Percentiles rank a stretch among this genome's conserved stretches.
Conservation (phyloP, 2,797 vertebrate genomes). For the Chelon auratus region DNA sequence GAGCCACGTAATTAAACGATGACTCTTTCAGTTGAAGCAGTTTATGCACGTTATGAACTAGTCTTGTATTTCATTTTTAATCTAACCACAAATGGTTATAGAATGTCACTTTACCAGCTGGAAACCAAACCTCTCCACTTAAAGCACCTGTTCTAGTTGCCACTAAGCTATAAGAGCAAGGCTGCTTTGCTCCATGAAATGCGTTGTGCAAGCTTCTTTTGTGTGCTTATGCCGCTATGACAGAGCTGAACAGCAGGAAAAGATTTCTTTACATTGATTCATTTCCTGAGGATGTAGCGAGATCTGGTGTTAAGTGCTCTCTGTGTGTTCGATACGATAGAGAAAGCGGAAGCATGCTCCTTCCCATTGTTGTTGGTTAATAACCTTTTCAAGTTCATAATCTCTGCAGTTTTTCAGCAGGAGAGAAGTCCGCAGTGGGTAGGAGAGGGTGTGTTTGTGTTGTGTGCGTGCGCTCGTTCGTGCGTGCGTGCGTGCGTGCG, state of each 20-base stretch:
- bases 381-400: constrained; percentile 63
- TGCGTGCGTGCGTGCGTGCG: background rate
- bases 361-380: constrained; percentile 65
- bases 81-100: background rate
- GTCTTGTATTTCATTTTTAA: no score
- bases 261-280: constrained; percentile 38
- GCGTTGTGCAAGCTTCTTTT: constrained; percentile 28
- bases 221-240: constrained; percentile 4
- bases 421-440: constrained; percentile 67
- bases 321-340: constrained; percentile 7
- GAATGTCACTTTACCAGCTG: no score
- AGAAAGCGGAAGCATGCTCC: constrained; percentile 63
- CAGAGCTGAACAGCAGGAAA: constrained; percentile 35
- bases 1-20: no score
- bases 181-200: constrained; percentile 18
- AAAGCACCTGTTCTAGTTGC: background rate
- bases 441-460: constrained; percentile 2
- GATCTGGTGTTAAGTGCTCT: constrained; percentile 36
- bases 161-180: background rate
- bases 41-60: no score
- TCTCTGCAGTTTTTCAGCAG: constrained; percentile 60
- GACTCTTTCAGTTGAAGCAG: no score
- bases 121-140: no score
- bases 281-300: constrained; percentile 25
- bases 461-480: background rate